Conservation (phyloP, 2,113 vertebrate species). For the Forbesichthys papilliferus region DNA sequence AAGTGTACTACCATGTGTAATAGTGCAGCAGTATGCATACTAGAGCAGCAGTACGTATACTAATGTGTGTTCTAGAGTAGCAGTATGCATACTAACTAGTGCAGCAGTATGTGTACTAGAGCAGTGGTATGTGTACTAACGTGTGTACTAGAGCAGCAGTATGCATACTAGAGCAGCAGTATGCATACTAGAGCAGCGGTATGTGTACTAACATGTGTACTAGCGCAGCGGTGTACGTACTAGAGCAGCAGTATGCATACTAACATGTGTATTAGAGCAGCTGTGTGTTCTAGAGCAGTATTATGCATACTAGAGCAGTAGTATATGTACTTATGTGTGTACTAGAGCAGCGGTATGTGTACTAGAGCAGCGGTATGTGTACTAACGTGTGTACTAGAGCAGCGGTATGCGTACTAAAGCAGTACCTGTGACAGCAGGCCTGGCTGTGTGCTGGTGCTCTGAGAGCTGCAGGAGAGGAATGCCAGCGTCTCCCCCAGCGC, state of each 20-base stretch:
- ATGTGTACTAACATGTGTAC: not conserved
- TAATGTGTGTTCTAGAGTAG: not conserved
- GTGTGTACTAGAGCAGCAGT: constrained; percentile 26
- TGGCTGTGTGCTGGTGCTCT: constrained; percentile 58
- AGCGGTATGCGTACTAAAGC: too few species aligned
- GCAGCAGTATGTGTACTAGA: too few species aligned
- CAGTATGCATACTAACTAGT: not conserved
- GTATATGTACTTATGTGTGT: constrained; percentile 47
- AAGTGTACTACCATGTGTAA: too few species aligned
- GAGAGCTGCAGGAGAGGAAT: constrained; percentile 76
- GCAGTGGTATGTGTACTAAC: constrained; percentile 29
- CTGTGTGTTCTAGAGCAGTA: constrained; percentile 21
- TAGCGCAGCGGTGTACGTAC: too few species aligned
- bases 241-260: not conserved
- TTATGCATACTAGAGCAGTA: too few species aligned
- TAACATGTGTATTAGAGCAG: too few species aligned
- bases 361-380: not conserved
- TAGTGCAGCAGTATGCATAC: too few species aligned
- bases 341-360: too few species aligned
- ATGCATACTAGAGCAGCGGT: constrained; percentile 33
- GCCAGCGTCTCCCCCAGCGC: constrained; percentile 82
- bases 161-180: too few species aligned
- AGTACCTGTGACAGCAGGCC: constrained; percentile 84
- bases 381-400: not conserved
- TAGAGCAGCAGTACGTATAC: too few species aligned